A percentile compares a stretch with the other conserved stretches of the same genome.
Conservation (phyloP, 2,113 vertebrate genomes). For the Tylochromis polylepis region DNA sequence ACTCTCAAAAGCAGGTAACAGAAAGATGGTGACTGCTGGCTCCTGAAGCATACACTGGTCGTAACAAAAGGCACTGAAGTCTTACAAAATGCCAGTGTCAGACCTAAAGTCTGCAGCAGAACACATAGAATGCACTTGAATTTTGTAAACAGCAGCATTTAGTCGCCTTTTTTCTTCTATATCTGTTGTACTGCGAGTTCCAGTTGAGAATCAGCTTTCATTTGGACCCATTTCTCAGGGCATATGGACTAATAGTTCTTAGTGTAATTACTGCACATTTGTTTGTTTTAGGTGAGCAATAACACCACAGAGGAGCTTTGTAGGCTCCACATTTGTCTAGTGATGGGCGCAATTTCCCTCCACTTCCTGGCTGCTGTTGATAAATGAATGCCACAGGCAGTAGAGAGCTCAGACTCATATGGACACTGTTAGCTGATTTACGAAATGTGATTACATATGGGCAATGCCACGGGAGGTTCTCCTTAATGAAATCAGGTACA, state of each 20-base stretch:
- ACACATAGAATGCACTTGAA: neutral
- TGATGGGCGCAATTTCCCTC: constrained; percentile 6
- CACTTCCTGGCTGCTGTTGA: constrained; percentile 4
- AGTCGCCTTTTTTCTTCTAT: neutral
- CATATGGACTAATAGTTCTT: neutral
- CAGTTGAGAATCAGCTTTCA: neutral
- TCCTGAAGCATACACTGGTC: neutral
- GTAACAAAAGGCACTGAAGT: neutral
- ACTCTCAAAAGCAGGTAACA: neutral
- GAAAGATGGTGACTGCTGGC: neutral
- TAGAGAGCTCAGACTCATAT: neutral
- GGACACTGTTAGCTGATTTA: neutral
- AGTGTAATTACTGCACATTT: constrained; percentile 30
- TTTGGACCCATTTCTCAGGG: neutral
- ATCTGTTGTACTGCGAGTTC: neutral
- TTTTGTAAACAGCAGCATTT: neutral
- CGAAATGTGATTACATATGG: neutral
- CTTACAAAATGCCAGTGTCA: neutral
- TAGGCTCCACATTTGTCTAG: constrained; percentile 26
- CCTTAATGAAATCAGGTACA: neutral
- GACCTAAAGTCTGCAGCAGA: neutral
- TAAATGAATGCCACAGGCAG: neutral
- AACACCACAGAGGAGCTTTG: constrained; percentile 2
- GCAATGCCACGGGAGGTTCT: neutral
- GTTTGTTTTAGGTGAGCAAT: constrained; percentile 41